phyloP scores from a whole-genome alignment of 2,797 vertebrate genomes.

The Cossypha dichroa region DNA sequence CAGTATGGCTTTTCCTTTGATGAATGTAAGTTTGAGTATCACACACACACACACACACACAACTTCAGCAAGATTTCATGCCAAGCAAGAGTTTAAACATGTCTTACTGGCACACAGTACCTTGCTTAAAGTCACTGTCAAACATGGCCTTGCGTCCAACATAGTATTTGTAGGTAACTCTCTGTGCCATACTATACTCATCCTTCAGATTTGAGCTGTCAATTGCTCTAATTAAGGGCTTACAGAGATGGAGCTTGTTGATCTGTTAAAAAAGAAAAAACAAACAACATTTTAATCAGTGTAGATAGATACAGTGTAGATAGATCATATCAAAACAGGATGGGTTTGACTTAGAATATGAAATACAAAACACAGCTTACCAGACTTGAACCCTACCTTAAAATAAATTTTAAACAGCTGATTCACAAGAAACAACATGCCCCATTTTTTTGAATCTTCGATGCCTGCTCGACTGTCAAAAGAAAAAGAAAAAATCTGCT shows the following conservation, averaged over 20 bases:
- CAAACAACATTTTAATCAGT: neutral
- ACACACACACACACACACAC: no score
- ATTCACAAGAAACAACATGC: constrained; percentile 97
- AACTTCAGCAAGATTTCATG: neutral
- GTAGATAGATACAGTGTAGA: neutral
- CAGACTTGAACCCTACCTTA: constrained; percentile 82
- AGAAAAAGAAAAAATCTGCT: neutral
- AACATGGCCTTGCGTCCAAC: constrained; percentile 98
- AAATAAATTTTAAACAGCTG: constrained; percentile 99
- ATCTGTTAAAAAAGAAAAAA: constrained; percentile 80
- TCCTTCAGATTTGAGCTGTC: constrained; percentile 97
- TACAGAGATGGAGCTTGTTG: constrained; percentile 95
- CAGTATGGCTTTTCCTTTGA: neutral
- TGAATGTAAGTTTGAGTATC: neutral
- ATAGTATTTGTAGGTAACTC: constrained; percentile 94
- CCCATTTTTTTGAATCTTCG: constrained; percentile 98
- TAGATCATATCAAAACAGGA: neutral
- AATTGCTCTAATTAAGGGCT: constrained; percentile 94
- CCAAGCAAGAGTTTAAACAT: neutral
- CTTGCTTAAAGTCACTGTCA: constrained; percentile 95
- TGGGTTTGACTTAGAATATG: neutral
- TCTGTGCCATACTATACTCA: constrained; percentile 91
- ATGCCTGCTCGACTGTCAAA: constrained; percentile 88
- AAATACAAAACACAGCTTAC: neutral
- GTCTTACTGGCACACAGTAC: constrained; percentile 57